Percentiles rank a stretch among this genome's conserved stretches.
Conservation (phyloP, 2,797 vertebrate genomes). For the Tangara arthus region DNA sequence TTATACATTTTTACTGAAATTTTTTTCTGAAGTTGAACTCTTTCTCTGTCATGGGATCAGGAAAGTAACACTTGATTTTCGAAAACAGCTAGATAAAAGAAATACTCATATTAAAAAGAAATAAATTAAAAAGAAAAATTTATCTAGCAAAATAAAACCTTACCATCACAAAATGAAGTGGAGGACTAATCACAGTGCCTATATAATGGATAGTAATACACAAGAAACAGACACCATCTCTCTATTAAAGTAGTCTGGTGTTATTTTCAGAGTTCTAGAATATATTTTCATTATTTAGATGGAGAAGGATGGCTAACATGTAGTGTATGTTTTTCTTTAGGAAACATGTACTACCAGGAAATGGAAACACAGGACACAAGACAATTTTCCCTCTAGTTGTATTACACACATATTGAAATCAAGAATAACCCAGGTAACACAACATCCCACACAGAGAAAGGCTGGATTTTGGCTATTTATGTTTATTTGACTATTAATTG, state of each 20-base stretch:
- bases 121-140: not conserved
- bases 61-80: not conserved
- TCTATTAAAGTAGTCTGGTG: not conserved
- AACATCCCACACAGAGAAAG: not conserved
- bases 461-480: not conserved
- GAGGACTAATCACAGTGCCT: not conserved
- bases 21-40: not conserved
- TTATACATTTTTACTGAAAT: not conserved
- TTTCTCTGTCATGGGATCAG: not conserved
- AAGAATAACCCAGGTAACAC: not conserved
- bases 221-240: not conserved
- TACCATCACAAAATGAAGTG: accelerated
- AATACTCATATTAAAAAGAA: not conserved
- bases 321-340: not conserved
- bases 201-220: not conserved
- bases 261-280: not conserved
- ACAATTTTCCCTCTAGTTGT: not conserved
- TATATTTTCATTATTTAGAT: not conserved
- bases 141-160: not conserved
- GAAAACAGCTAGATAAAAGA: not conserved
- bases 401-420: not conserved
- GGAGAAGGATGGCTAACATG: not conserved
- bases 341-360: not conserved
- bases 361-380: not conserved
- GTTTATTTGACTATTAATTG: not conserved